Base-by-base conservation (phyloP, 2,888 invertebrate genomes). In the Chrysolina americana region DNA sequence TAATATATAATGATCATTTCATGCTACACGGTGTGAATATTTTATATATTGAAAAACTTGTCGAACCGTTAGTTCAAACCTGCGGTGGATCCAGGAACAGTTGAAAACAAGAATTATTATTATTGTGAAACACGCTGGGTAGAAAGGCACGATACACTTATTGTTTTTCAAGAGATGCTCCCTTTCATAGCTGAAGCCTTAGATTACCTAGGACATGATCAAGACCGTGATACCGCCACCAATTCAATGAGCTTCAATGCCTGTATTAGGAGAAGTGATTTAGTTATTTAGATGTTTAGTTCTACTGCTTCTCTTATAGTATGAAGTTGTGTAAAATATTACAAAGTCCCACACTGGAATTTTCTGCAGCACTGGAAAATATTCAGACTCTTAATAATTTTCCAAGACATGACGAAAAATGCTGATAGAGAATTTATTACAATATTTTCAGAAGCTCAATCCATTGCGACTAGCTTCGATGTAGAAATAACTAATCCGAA, bases 1-100 rank as follows among this genome's bases (percentile, higher is more conserved):
- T 17, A 50, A 50, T 50, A 50, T 50, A 50, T 50, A n/a, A 50
- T 5, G n/a, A 50, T n/a, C 17, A 6, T 50, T 50, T 50, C 50
- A n/a, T n/a, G n/a, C n/a, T n/a, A n/a, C n/a, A n/a, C n/a, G n/a
- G n/a, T n/a, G n/a, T n/a, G n/a, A n/a, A n/a, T n/a, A n/a, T n/a
- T n/a, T n/a, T n/a, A n/a, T n/a, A n/a, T n/a, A n/a, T n/a, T n/a
- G n/a, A n/a, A n/a, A n/a, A n/a, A n/a, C n/a, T n/a, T n/a, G n/a
- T n/a, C n/a, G n/a, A n/a, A n/a, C n/a, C n/a, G n/a, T n/a, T n/a
- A n/a, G n/a, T n/a, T n/a, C n/a, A n/a, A n/a, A n/a, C n/a, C n/a
- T n/a, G n/a, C n/a, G n/a, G n/a, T n/a, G n/a, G n/a, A n/a, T 50
- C 50, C 50, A 50, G 17, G 50, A 28, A 28, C 28, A 28, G 28